Evolutionary conservation across 1,140 invertebrate species (phyloP).

Genomic region (Musca domestica): DNA sequence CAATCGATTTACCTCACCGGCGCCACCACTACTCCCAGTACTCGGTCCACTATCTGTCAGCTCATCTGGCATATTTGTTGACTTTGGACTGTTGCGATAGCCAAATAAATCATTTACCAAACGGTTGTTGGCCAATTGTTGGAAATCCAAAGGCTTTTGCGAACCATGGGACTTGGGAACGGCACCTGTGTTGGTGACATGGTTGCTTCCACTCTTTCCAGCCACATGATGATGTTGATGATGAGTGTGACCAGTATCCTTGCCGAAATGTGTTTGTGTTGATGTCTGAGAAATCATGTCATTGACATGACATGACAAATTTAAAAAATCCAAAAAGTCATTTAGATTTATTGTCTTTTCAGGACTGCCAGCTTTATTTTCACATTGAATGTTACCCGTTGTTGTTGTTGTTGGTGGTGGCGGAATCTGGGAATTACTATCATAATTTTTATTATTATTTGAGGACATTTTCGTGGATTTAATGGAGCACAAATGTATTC

Average conservation of each 20-base stretch:
- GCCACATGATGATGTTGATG: neutral
- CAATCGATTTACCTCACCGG: neutral
- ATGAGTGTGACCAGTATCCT: neutral
- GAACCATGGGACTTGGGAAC: slow-evolving; percentile 28
- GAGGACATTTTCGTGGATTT: no score
- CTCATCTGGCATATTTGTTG: neutral
- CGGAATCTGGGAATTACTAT: neutral
- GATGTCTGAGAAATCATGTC: slow-evolving; percentile 44
- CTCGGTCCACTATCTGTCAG: neutral
- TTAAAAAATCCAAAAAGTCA: slow-evolving; percentile 52
- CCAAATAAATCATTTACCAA: slow-evolving; percentile 38
- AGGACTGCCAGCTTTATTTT: neutral
- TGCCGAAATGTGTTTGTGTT: neutral
- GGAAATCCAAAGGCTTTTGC: slow-evolving; percentile 35
- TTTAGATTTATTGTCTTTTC: slow-evolving; percentile 41
- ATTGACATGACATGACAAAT: slow-evolving; percentile 52
- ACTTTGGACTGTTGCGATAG: neutral
- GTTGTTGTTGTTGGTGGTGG: neutral
- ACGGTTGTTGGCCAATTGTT: slow-evolving; percentile 40
- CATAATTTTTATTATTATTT: no score
- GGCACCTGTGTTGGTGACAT: neutral
- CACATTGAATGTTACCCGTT: neutral
- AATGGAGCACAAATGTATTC: no score
- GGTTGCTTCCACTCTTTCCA: neutral
- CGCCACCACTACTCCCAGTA: neutral